Evolutionary conservation across 2,888 invertebrate species (phyloP), one percentile per base, ranked within the genome.

Genomic region (Tribolium freemani): DNA sequence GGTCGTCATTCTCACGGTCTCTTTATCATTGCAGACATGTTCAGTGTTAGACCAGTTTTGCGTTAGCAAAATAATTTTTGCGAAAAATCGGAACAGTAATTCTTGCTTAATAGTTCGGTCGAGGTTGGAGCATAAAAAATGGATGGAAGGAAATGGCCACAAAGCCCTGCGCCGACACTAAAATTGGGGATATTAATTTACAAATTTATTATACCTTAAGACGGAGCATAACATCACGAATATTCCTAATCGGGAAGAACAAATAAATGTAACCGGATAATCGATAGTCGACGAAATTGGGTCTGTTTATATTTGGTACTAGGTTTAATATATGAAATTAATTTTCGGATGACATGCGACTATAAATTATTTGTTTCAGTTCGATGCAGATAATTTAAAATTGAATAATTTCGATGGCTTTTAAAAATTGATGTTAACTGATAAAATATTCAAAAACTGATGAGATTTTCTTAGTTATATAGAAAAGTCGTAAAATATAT

Each of bases 271-370:
- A 70, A 70, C 67, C 30, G 67, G 11, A 50, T 64, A 69, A 73
- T 69, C 64, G 72, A 75, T 76, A 69, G 50, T 64, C 64, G 71
- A 77, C 75, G 68, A 78, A 79, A 78, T 76, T 74, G 74, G 73
- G 71, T 77, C 76, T 78, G 75, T 77, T 76, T 77, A 76, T 80
- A 78, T 78, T 75, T 78, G 72, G 75, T 71, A 70, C 70, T 71
- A 67, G 63, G 67, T 72, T 75, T 76, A 75, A 77, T 74, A 75
- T 76, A 75, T 75, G 69, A 75, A 79, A 78, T 79, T 79, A 79
- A 79, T 78, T 76, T 75, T 64, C 72, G 50, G 74, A 74, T 74
- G 77, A 74, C 80, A 79, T 79, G 80, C 70, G 45, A 73, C 51
- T 46, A 61, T 67, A 71, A 71, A 70, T 73, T 67, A 63, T 26